Evolutionary conservation across 2,797 vertebrate species (phyloP).

Genomic region (Threskiornis aethiopicus): DNA sequence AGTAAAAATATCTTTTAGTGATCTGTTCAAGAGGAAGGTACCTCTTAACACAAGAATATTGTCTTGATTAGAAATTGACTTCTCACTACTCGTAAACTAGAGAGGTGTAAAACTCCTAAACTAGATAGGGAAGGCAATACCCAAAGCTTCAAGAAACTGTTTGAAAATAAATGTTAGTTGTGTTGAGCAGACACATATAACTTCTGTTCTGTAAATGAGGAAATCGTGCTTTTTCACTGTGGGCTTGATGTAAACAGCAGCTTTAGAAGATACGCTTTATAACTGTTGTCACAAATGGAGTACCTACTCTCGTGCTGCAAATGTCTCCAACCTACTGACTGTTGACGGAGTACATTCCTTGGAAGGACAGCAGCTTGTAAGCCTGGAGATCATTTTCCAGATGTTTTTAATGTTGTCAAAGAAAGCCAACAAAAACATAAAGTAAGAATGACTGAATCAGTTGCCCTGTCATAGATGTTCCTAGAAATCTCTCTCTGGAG

Average conservation of each 20-base stretch:
- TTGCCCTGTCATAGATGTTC: slow-evolving; percentile 28
- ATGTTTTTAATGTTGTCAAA: slow-evolving; percentile 5
- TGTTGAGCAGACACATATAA: neutral
- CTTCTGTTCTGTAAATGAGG: neutral
- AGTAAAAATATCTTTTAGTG: neutral
- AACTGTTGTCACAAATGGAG: neutral
- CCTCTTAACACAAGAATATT: neutral
- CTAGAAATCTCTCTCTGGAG: slow-evolving; percentile 56
- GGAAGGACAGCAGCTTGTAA: neutral
- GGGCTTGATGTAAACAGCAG: neutral
- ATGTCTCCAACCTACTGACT: neutral
- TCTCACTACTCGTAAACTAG: neutral
- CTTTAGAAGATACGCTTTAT: neutral
- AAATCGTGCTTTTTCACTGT: neutral
- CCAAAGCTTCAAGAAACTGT: neutral
- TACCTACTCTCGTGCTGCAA: neutral
- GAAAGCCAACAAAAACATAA: slow-evolving; percentile 35
- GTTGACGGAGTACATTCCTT: neutral
- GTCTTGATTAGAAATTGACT: neutral
- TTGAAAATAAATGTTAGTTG: neutral
- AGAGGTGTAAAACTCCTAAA: neutral
- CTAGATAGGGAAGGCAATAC: neutral
- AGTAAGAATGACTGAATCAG: slow-evolving; percentile 1
- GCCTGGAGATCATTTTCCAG: neutral
- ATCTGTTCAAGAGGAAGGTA: neutral